Conservation (phyloP, 2,888 invertebrate genomes). For the Ectobius pallidus region DNA sequence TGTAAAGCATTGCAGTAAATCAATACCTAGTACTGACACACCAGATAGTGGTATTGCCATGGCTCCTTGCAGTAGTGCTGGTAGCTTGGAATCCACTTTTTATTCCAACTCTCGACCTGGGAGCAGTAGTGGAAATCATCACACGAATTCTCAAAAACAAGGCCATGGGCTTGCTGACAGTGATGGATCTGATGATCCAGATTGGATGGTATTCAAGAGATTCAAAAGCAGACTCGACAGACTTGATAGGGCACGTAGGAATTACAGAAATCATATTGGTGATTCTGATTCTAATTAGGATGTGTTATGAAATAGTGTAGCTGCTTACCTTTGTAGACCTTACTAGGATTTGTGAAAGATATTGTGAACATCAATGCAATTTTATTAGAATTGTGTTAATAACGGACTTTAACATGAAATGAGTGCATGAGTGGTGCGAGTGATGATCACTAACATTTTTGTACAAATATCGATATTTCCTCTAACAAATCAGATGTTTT, state of each 20-base stretch:
- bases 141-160: conserved; percentile 50
- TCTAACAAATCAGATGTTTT: neutral
- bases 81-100: conserved; percentile 3
- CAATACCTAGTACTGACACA: neutral
- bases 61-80: conserved; percentile 19
- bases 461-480: neutral
- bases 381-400: neutral
- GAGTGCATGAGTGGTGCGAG: neutral
- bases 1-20: neutral
- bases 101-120: conserved; percentile 10
- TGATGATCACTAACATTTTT: neutral
- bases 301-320: conserved; percentile 3
- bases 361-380: neutral
- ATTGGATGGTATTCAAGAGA: conserved; percentile 58
- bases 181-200: conserved; percentile 52
- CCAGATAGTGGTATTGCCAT: conserved; percentile 36
- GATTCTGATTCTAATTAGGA: conserved; percentile 68
- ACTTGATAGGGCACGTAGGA: conserved; percentile 66
- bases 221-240: conserved; percentile 66
- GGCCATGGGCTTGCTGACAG: conserved; percentile 41
- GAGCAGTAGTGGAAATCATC: conserved; percentile 10
- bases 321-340: neutral
- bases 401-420: neutral
- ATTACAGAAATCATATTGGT: conserved; percentile 64
- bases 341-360: neutral